Evolutionary conservation across 2,113 vertebrate species (phyloP).

Genomic region (Pholis gunnellus): DNA sequence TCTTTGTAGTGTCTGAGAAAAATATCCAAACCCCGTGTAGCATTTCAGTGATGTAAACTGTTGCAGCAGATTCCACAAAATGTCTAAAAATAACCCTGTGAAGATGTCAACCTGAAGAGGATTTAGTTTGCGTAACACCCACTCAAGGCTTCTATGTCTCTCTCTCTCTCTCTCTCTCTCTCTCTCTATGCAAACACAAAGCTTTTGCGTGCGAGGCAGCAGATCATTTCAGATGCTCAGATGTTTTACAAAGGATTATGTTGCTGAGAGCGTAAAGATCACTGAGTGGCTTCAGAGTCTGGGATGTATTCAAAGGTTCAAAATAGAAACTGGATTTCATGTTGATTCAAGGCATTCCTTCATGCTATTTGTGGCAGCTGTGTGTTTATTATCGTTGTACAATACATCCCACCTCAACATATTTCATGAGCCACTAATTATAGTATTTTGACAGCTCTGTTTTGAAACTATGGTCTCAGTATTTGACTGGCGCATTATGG

Average conservation of each 20-base stretch:
- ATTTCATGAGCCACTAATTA: slow-evolving; percentile 69
- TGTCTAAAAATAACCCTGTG: slow-evolving; percentile 66
- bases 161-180: slow-evolving; percentile 28
- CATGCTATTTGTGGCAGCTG: slow-evolving; percentile 60
- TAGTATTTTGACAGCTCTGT: slow-evolving; percentile 68
- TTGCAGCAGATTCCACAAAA: slow-evolving; percentile 47
- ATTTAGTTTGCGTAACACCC: slow-evolving; percentile 35
- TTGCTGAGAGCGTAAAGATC: slow-evolving; percentile 41
- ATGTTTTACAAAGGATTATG: slow-evolving; percentile 59
- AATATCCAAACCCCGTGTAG: slow-evolving; percentile 24
- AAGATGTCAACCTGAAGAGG: slow-evolving; percentile 47
- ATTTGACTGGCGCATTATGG: slow-evolving; percentile 49
- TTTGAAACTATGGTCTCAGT: slow-evolving; percentile 50
- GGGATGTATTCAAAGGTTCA: slow-evolving; percentile 28
- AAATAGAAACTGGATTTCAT: slow-evolving; percentile 60
- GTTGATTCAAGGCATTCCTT: slow-evolving; percentile 63
- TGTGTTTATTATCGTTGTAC: slow-evolving; percentile 51
- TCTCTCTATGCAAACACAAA: slow-evolving; percentile 49
- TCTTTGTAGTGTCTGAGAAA: slow-evolving; percentile 1
- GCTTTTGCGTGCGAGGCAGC: slow-evolving; percentile 58
- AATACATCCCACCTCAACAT: slow-evolving; percentile 60
- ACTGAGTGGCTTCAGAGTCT: slow-evolving; percentile 26
- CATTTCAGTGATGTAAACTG: slow-evolving; percentile 73
- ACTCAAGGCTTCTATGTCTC: slow-evolving; percentile 18
- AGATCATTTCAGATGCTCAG: slow-evolving; percentile 59